Evolutionary conservation across 1,140 invertebrate species (phyloP), one percentile per base, ranked within the genome.

Genomic region (Tetranychus urticae): DNA sequence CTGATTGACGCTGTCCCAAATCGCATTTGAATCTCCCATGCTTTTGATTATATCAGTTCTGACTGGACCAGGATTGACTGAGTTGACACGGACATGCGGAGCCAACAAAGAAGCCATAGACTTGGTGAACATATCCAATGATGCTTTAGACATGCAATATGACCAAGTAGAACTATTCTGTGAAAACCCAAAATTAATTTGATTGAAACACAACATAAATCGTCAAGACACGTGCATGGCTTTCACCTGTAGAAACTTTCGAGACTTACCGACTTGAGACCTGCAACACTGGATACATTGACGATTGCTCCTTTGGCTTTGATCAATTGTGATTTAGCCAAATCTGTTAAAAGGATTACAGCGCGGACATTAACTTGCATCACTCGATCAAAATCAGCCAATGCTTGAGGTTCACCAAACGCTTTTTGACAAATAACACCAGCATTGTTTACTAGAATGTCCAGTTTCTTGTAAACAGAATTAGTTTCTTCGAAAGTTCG

Each of bases 141-240:
- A 82, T 45, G 85, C 76, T 74, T 93, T 92, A 12, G 86, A 88
- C 69, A 90, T 80, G 66, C 82, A 84, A 69, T 93, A 92, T 23
- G 56, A 36, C 39, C 56, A 57, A 34, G 10, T 10, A 12, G 34
- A n/a, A n/a, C 39, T 10, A 5, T 6, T 36, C 39, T 57, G n/a
- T 6, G 33, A 39, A 33, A 8, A 31, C 6, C 6, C 1, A 56
- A 14, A 36, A 39, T 5, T 7, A 56, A 36, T 39, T 23, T n/a
- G 10, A n/a, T 3, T 45, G 2, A 52, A 23, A 23, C 23, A 23
- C 23, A 23, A 23, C 23, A 23, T 23, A 23, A 23, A 23, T 23
- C 23, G 23, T 0, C 23, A 0, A 23, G 23, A 23, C 23, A 23
- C 23, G 23, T 23, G 0, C 0, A 23, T 23, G 23, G 23, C 23